Evolutionary conservation across 2,888 invertebrate genomes (phyloP), one percentile per base, ranked within the genome.

Genomic region (Pterostichus niger): DNA sequence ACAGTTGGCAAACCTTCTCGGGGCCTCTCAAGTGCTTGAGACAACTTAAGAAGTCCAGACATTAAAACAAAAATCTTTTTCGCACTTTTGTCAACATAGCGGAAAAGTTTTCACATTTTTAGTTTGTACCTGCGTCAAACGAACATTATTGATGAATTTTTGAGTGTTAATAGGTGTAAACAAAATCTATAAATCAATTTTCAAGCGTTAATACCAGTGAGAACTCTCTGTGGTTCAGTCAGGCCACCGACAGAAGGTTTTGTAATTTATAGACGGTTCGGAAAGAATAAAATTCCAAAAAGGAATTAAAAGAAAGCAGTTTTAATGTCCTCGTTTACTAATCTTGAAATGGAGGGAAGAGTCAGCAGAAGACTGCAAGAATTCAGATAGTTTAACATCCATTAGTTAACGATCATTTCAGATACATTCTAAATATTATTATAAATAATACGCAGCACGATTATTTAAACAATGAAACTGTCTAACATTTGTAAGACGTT

Each of bases 281-380:
- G 71, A 73, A 33, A 33, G 76, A 78, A 78, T 54, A 56, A 78
- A 78, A 59, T 78, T 77, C 78, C 24, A 78, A 78, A 78, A 78
- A 78, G 78, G 78, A 78, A 78, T 59, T 15, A 78, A 78, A 81
- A 81, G 71, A 81, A 81, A 81, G 81, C 59, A 24, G 81, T 73
- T 81, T 80, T 73, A 71, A 68, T 81, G 73, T 56, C 54, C 81
- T 44, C 56, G 81, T 71, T 81, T 73, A 78, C 46, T 61, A 40
- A 78, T 78, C 40, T 40, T 40, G 40, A 6, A 40, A 40, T 40
- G 40, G 40, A 40, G 40, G 5, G 40, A 40, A 6, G 9, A 40
- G 40, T 40, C 40, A n/a, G n/a, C n/a, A n/a, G n/a, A n/a, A n/a
- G n/a, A n/a, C n/a, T 40, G 40, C 40, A 9, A 40, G 40, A 40